Base-by-base conservation (phyloP, 2,797 vertebrate species). In the Lacerta agilis region DNA sequence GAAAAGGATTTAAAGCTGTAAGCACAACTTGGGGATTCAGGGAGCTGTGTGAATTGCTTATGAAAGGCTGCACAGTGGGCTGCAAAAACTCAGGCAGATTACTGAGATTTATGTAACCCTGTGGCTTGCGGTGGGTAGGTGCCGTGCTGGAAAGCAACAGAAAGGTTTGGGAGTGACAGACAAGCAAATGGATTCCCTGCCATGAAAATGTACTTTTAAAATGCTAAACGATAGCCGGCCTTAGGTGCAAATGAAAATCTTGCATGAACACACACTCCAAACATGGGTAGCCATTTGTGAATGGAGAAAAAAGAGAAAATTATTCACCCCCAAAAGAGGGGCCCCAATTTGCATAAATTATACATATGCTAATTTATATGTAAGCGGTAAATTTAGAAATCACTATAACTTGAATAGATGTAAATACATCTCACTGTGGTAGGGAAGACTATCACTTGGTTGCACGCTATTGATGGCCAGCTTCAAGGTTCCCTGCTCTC, bases 1-100 rank as follows among this genome's bases (percentile, higher is more conserved):
- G 27, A 17, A 43, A 79, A 67, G 77, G 73, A 91, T 86, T 33
- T 69, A 83, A 88, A 83, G 75, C 36, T 55, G 64, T 82, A 69
- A 77, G 25, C 8, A 76, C 3, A 66, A 67, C 72, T 38, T 77
- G 23, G 76, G 64, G 36, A 27, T 77, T 18, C 38, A 23, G 25
- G 43, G 33, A 83, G 43, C 13, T 67, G 29, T 55, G 25, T 55
- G 45, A 55, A 41, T 77, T 7, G 69, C 49, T n/a, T 67, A 58
- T 83, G 55, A 83, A 83, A 55, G 33, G 27, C 67, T 58, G 45
- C 61, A 58, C 23, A 55, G 43, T 66, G 29, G 83, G 64, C 78
- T 23, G 55, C 66, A 83, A 55, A 55, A 81, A 72, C 27, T 80
- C 36, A 27, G 41, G 10, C 2, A 77, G 73, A 66, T 82, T 80